A percentile compares a stretch with the other conserved stretches of the same genome.
phyloP scores from a whole-genome alignment of 2,113 vertebrate genomes.

The Hirundichthys speculiger region DNA sequence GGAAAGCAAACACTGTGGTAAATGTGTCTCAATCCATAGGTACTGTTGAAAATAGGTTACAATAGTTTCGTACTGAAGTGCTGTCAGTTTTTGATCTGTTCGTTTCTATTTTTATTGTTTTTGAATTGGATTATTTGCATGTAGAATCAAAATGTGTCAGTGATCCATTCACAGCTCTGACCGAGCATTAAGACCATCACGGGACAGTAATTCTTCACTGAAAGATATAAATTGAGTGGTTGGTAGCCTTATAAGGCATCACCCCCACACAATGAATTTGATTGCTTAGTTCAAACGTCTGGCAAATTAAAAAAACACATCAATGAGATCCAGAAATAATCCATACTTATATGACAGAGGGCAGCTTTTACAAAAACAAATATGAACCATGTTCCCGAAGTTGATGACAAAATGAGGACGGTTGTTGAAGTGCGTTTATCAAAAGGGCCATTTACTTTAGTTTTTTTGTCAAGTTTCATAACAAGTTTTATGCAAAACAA shows the following conservation, averaged over 20 bases:
- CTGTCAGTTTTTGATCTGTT: conserved; percentile 13
- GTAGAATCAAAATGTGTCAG: not conserved
- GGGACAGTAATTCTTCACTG: conserved; percentile 2
- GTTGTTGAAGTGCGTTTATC: no score
- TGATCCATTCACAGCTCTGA: not conserved
- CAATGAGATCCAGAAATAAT: not conserved
- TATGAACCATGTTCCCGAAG: no score
- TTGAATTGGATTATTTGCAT: not conserved
- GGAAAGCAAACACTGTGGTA: conserved; percentile 36
- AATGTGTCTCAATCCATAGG: conserved; percentile 55
- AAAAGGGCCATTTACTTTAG: no score
- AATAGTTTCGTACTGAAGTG: conserved; percentile 34
- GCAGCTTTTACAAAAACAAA: no score
- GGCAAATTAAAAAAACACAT: conserved; percentile 5
- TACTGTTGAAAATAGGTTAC: conserved; percentile 35
- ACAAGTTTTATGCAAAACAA: no score
- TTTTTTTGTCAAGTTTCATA: no score
- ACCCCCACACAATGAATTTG: not conserved
- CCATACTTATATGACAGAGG: no score
- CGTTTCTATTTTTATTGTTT: not conserved
- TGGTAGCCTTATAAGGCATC: not conserved
- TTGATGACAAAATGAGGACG: no score
- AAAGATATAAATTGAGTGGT: conserved; percentile 3
- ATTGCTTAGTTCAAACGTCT: conserved; percentile 8
- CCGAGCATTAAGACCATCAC: conserved; percentile 10